Conservation (phyloP, 1,140 invertebrate genomes). For the Pygmarrhopalites habei region DNA sequence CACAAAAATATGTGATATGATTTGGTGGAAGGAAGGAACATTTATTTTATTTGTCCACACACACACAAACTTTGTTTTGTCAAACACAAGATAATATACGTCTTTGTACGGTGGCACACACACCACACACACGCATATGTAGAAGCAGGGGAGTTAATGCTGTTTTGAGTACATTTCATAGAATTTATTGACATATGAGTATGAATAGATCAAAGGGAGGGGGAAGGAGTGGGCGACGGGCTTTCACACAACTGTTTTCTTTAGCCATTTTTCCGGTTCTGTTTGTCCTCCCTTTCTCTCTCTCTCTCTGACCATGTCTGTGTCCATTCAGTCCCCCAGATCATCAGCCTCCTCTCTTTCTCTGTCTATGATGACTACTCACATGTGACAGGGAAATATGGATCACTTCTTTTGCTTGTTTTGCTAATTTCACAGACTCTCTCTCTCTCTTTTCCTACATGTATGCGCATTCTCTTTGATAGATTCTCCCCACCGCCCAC, state of each 20-base stretch:
- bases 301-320: too few relatives aligned
- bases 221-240: not conserved
- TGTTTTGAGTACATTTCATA: too few relatives aligned
- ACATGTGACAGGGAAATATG: not conserved
- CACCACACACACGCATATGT: too few relatives aligned
- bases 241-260: constrained; percentile 3
- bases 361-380: not conserved
- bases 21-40: too few relatives aligned
- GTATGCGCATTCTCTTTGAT: not conserved
- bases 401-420: constrained; percentile 1
- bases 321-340: too few relatives aligned
- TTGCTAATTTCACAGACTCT: constrained; percentile 10
- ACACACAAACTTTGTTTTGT: too few relatives aligned
- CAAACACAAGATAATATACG: too few relatives aligned
- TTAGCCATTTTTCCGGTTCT: constrained; percentile 6
- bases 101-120: too few relatives aligned
- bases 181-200: constrained; percentile 12
- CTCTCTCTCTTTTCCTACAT: not conserved
- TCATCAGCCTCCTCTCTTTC: not conserved
- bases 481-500: not conserved
- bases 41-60: too few relatives aligned
- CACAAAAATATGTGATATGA: too few relatives aligned
- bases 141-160: too few relatives aligned
- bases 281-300: not conserved
- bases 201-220: constrained; percentile 10